Percentiles rank a stretch among this genome's conserved stretches.
phyloP scores from a whole-genome alignment of 2,113 vertebrate genomes.

The Scophthalmus maximus region DNA sequence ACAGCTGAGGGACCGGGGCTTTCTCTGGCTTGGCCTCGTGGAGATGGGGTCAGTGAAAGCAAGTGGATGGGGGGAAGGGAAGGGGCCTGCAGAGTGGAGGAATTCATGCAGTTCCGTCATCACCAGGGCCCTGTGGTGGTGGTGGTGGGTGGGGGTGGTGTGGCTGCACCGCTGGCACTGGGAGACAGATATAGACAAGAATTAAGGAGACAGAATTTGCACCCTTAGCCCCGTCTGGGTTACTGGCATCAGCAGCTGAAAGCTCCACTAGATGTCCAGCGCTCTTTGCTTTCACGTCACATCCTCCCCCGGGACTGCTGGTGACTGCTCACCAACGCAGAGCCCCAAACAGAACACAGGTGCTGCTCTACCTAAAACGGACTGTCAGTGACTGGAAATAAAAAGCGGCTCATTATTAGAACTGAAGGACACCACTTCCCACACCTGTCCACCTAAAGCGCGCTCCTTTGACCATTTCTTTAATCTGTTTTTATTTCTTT shows the following conservation, averaged over 20 bases:
- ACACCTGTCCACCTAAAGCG: constrained; percentile 32
- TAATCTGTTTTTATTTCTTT: constrained; percentile 16
- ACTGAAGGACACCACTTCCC: constrained; percentile 33
- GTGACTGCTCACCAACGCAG: constrained; percentile 10
- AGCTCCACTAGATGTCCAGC: constrained; percentile 39
- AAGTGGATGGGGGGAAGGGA: constrained; percentile 32
- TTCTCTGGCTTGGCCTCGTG: constrained; percentile 70
- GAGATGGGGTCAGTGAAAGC: constrained; percentile 76
- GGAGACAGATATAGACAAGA: constrained; percentile 80
- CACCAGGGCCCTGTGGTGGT: constrained; percentile 61
- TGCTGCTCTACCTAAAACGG: constrained; percentile 37
- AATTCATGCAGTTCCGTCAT: constrained; percentile 68
- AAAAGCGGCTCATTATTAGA: constrained; percentile 51
- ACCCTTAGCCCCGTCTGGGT: constrained; percentile 70
- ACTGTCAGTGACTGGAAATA: constrained; percentile 43
- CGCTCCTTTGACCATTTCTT: background rate
- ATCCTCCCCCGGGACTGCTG: constrained; percentile 25
- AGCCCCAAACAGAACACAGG: constrained; percentile 49
- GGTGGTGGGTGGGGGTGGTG: constrained; percentile 46
- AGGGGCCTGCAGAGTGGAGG: constrained; percentile 26
- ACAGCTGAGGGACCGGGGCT: constrained; percentile 80
- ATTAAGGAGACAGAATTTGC: constrained; percentile 72
- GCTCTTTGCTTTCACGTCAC: constrained; percentile 55
- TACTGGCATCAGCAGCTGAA: constrained; percentile 80
- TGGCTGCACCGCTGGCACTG: constrained; percentile 51